phyloP scores from a whole-genome alignment of 2,113 vertebrate species.

The Plotosus lineatus region DNA sequence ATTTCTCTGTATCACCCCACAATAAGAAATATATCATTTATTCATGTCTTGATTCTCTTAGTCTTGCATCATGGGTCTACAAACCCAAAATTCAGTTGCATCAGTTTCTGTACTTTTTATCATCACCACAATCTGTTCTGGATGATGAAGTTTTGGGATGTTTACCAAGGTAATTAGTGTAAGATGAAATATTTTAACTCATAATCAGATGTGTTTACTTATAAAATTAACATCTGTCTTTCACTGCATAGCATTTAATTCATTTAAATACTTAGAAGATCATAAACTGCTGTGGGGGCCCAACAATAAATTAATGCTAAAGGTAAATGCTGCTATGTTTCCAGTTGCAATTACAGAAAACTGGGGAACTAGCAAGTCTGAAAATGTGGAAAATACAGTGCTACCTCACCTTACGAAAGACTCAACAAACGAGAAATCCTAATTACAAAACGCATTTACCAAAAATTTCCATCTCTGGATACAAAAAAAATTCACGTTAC shows the following conservation, averaged over 20 bases:
- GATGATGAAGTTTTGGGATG: background rate
- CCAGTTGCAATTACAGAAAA: background rate
- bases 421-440: no score
- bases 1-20: background rate
- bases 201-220: background rate
- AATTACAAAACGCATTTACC: no score
- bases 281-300: background rate
- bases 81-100: constrained; percentile 17
- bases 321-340: background rate
- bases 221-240: background rate
- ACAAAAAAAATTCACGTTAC: no score
- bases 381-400: no score
- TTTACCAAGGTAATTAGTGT: constrained; percentile 1
- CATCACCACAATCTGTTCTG: background rate
- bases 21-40: constrained; percentile 24
- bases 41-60: constrained; percentile 13
- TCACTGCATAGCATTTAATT: background rate
- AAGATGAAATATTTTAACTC: background rate
- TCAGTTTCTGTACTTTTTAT: constrained; percentile 16
- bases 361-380: background rate
- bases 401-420: no score
- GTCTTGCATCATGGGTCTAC: constrained; percentile 21
- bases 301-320: background rate
- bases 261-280: background rate
- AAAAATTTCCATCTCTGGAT: no score